Evolutionary conservation across 2,888 invertebrate species (phyloP), one percentile per base, ranked within the genome.

Genomic region (Meandrusa payeni): DNA sequence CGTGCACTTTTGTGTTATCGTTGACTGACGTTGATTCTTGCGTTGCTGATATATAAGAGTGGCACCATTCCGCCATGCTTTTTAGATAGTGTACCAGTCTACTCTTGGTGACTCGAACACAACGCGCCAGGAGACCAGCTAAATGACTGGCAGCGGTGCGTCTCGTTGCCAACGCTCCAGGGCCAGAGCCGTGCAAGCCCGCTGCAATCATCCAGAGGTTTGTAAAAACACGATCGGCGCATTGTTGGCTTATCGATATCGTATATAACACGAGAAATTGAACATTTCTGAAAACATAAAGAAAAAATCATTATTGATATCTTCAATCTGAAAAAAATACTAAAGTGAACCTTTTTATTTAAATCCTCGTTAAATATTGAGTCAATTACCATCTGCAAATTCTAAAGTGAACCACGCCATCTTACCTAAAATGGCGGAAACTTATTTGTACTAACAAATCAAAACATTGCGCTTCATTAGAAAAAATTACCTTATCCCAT

Each of bases 31-130:
- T 50, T 53, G 79, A 61, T 76, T 93, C 93, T 50, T 93, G 92
- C 0, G 81, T 69, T 0, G 90, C 89, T 0, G 90, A 89, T 31
- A 97, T 93, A 68, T 98, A 98, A 0, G 90, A 82, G 66, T 97
- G 95, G 47, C 96, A 93, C 97, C 97, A 98, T 1, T 90, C 89
- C 0, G 93, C 87, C 86, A 97, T 92, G 58, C 91, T 90, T 34
- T 90, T 59, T 5, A 61, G 36, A 47, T 83, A 82, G 9, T 73
- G 72, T 3, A 80, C 59, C 0, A 88, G 50, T 20, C 83, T 69
- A 0, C 74, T 64, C 54, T 82, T 79, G 0, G 86, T 77, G 0
- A 88, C 72, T 9, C 86, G 56, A 0, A 80, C 76, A 41, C 80
- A 82, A 13, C 88, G 64, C 0, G 88, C 88, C 1, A 88, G 61